Evolutionary conservation across 2,113 vertebrate species (phyloP), one percentile per base, ranked within the genome.

Genomic region (Copsychus sechellarum): DNA sequence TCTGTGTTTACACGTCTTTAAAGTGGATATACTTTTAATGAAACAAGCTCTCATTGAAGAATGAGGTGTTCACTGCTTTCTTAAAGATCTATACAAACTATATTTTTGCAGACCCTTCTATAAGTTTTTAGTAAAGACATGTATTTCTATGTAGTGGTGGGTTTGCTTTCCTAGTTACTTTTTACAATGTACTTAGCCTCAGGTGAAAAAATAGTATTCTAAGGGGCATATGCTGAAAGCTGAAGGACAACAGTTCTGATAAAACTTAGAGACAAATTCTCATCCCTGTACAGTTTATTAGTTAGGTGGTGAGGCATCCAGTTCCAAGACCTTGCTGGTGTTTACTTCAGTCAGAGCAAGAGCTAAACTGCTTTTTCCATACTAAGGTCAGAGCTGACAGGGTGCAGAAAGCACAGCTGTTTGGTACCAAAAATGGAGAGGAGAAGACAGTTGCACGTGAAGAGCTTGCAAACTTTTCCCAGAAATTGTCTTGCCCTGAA

Each of bases 391-490:
- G 54, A 88, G n/a, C 58, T 86, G 76, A 72, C 58, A 76, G 31
- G 25, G 43, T 94, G 54, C 54, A 80, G 76, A 82, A 90, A 86
- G 47, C 50, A 77, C 25, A 83, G 47, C 38, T 77, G 12, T 19
- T 64, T 66, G 58, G 67, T 77, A 70, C 62, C 71, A 93, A 78
- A 95, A 90, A 86, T 80, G 74, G 88, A 79, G 65, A 73, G 72
- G 16, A 92, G 47, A 87, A 69, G 45, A 50, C 21, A 56, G 40
- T 74, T 61, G 61, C 45, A 56, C 0, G 2, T 70, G 24, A 65
- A 92, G 62, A 73, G 22, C 51, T 86, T 69, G 26, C 12, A 73
- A 3, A 51, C 34, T 62, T 90, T 92, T 69, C 19, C 17, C 33
- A 70, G 74, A 80, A 81, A 88, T 65, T 58, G 33, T 73, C 29